These are phyloP conservation scores for Noturus placidus DNA, from an alignment of 2,113 vertebrate genomes.

Conservation along the genomic window DNA sequence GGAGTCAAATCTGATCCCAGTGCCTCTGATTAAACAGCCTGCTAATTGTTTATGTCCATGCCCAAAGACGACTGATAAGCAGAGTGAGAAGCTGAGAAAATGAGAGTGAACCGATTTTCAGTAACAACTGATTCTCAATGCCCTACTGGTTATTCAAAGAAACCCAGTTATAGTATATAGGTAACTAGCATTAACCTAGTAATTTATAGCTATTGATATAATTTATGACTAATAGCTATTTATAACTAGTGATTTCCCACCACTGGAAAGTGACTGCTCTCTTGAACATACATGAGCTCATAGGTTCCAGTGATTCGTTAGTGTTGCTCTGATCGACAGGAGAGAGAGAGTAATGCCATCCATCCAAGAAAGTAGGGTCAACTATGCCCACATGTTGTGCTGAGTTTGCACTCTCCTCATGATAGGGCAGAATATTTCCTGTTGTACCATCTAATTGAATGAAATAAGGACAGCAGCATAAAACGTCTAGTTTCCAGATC, in stretches of 20 bases:
- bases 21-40: neutral
- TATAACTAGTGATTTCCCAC: neutral
- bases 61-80: neutral
- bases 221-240: neutral
- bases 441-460: neutral
- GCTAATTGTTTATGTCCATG: neutral
- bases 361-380: neutral
- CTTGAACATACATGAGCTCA: neutral
- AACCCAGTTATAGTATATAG: neutral
- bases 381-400: neutral
- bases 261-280: neutral
- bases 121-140: neutral
- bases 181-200: neutral
- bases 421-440: neutral
- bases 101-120: neutral
- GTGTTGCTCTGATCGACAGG: neutral
- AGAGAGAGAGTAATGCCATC: neutral
- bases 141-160: neutral
- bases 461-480: neutral
- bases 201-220: neutral
- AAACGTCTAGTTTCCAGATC: neutral
- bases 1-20: neutral
- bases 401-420: neutral
- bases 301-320: neutral
- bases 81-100: neutral